Conservation (phyloP, 1,140 invertebrate genomes). For the Scaptomyza pallida region DNA sequence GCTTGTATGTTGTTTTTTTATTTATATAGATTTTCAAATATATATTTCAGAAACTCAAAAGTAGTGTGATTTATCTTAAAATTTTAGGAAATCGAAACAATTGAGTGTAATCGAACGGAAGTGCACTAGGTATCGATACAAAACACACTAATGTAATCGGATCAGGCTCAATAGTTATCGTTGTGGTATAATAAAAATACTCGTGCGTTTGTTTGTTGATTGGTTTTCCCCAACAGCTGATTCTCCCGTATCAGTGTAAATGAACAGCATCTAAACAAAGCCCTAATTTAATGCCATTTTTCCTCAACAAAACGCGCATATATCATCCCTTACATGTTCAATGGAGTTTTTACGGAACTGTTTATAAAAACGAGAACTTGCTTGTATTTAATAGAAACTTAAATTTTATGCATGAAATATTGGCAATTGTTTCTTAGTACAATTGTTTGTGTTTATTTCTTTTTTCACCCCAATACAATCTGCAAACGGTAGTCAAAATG, state of each 20-base stretch:
- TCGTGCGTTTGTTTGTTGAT: no score
- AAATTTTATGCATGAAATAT: constrained; percentile 57
- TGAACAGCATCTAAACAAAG: no score
- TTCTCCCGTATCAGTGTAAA: no score
- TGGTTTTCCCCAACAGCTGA: no score
- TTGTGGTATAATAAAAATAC: neutral
- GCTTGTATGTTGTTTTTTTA: constrained; percentile 40
- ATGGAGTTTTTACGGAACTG: no score
- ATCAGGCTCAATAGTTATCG: neutral
- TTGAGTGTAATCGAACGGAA: constrained; percentile 2
- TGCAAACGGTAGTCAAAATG: constrained; percentile 39
- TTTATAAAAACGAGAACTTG: constrained; percentile 34
- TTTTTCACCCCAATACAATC: constrained; percentile 54
- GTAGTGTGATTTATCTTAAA: neutral
- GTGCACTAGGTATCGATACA: constrained; percentile 10
- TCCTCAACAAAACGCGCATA: no score
- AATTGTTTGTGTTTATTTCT: constrained; percentile 63
- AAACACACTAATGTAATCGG: neutral
- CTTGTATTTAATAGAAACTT: constrained; percentile 57
- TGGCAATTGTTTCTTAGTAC: constrained; percentile 56
- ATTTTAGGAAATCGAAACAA: neutral
- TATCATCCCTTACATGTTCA: no score
- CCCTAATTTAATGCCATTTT: no score
- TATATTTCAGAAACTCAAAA: constrained; percentile 14
- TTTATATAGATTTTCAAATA: constrained; percentile 50